Conservation (phyloP, 2,797 vertebrate genomes). For the Taeniopygia guttata region DNA sequence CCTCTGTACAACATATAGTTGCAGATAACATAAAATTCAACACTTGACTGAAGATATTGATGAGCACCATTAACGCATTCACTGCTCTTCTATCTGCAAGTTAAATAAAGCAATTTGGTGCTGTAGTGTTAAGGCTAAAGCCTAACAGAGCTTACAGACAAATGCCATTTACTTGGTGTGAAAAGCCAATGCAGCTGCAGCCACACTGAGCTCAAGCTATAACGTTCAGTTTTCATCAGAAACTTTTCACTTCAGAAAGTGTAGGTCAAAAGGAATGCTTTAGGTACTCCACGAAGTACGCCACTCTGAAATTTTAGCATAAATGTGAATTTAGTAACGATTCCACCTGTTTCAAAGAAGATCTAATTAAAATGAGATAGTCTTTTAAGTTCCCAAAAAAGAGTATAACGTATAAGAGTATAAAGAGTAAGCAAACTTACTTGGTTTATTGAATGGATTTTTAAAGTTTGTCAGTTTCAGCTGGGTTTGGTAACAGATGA, state of each 20-base stretch:
- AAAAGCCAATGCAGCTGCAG: background rate
- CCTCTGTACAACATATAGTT: background rate
- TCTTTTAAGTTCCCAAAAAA: background rate
- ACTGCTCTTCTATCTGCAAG: background rate
- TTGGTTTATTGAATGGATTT: background rate
- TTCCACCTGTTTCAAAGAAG: background rate
- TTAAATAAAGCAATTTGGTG: background rate
- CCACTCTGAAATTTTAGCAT: background rate
- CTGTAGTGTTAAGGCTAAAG: background rate
- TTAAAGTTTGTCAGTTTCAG: background rate
- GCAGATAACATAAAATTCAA: background rate
- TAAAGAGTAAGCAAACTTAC: background rate
- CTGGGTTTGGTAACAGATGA: background rate
- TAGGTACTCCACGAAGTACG: background rate
- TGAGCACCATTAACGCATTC: background rate
- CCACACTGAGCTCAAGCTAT: background rate
- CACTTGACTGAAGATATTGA: background rate
- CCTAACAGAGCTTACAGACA: background rate
- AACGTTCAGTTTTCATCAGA: background rate
- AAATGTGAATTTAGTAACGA: background rate
- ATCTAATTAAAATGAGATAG: background rate
- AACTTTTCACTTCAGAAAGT: background rate
- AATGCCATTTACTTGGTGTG: background rate
- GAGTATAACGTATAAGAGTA: background rate
- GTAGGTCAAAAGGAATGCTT: background rate